These are phyloP conservation scores for Corythornis cristatus DNA, from an alignment of 2,113 vertebrate species.

Conservation along the genomic window DNA sequence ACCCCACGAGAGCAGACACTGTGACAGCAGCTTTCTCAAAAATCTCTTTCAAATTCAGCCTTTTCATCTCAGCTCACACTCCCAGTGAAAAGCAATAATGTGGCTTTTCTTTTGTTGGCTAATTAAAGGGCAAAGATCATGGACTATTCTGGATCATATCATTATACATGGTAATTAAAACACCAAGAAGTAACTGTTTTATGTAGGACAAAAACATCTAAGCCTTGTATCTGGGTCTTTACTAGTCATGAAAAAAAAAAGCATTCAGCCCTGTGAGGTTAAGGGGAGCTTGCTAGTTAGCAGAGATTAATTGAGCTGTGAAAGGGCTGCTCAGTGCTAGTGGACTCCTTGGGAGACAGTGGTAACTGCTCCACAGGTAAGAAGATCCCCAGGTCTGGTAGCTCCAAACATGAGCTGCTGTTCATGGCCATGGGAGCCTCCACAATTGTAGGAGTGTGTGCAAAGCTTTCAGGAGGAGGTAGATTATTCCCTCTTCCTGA, in stretches of 20 bases:
- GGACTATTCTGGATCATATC: not conserved
- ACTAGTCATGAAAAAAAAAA: not conserved
- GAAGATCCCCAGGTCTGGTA: not conserved
- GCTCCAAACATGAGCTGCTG: not conserved
- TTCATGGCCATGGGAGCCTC: rapidly evolving
- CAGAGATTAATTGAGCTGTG: not conserved
- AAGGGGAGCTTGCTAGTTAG: not conserved
- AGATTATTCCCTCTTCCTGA: not conserved
- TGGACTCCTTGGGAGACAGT: not conserved
- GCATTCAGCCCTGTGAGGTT: not conserved
- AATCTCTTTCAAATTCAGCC: conserved; percentile 41
- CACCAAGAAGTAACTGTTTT: conserved; percentile 29
- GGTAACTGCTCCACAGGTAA: not conserved
- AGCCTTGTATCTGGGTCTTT: conserved; percentile 10
- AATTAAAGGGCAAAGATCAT: conserved; percentile 62
- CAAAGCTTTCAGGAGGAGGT: not conserved
- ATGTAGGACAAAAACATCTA: not conserved
- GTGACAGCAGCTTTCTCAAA: not conserved
- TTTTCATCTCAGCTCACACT: conserved; percentile 45
- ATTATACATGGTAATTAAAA: conserved; percentile 55
- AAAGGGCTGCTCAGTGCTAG: not conserved
- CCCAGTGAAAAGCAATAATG: conserved; percentile 39
- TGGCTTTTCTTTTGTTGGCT: conserved; percentile 47
- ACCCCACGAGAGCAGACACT: not conserved
- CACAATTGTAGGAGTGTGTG: rapidly evolving